Evolutionary conservation across 2,888 invertebrate genomes (phyloP).

Genomic region (Cheilosia grossa): DNA sequence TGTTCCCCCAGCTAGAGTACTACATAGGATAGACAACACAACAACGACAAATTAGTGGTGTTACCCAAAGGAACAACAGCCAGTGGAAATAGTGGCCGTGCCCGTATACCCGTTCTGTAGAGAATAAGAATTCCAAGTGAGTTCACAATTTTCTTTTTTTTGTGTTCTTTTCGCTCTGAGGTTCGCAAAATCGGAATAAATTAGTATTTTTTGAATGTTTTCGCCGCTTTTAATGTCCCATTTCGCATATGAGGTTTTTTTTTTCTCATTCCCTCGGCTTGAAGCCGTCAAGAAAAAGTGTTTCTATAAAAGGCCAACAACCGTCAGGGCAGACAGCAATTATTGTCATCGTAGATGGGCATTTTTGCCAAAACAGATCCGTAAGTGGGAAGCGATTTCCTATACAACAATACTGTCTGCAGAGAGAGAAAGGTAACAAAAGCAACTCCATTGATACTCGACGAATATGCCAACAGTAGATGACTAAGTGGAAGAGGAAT

Average conservation of each 20-base stretch:
- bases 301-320: constrained; percentile 12
- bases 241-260: neutral
- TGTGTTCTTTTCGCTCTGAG: constrained; percentile 18
- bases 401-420: constrained; percentile 39
- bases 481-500: constrained; percentile 50
- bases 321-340: constrained; percentile 10
- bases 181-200: constrained; percentile 31
- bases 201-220: constrained; percentile 52
- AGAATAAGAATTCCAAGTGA: constrained; percentile 63
- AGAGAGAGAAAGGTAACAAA: constrained; percentile 19
- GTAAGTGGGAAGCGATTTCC: constrained; percentile 59
- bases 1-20: neutral
- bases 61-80: constrained; percentile 24
- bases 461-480: constrained; percentile 33
- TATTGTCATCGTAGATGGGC: constrained; percentile 60
- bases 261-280: neutral
- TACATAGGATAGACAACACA: constrained; percentile 18
- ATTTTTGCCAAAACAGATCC: constrained; percentile 44
- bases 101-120: constrained; percentile 39
- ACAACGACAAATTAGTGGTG: constrained; percentile 32
- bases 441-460: constrained; percentile 2
- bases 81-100: constrained; percentile 43
- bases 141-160: constrained; percentile 41
- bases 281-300: neutral
- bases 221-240: constrained; percentile 36